These are phyloP conservation scores for Molossus alvarezi DNA, from an alignment of 2,797 vertebrate genomes.

Conservation along the genomic window DNA sequence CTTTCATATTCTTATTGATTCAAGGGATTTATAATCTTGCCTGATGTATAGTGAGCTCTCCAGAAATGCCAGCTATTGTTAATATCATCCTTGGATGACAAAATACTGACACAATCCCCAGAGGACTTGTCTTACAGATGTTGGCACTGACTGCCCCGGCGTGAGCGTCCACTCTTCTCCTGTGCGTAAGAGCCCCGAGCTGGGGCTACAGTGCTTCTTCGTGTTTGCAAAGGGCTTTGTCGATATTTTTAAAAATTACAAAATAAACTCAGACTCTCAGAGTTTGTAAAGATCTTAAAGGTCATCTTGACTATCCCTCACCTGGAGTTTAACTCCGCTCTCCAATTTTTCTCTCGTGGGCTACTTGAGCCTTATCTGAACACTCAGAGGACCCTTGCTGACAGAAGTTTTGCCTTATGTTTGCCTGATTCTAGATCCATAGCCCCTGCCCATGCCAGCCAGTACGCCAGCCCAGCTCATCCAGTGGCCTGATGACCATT, in stretches of 20 bases:
- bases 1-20: not conserved
- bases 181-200: constrained; percentile 41
- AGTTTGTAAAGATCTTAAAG: constrained; percentile 52
- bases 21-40: not conserved
- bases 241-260: constrained; percentile 58
- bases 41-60: not conserved
- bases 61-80: constrained; percentile 46
- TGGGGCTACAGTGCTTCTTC: not conserved
- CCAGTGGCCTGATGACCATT: not conserved
- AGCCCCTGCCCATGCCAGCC: not conserved
- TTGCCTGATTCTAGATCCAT: not conserved
- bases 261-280: not conserved
- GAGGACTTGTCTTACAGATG: not conserved
- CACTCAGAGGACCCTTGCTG: not conserved
- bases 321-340: not conserved
- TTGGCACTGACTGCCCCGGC: constrained; percentile 33
- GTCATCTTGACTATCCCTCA: not conserved
- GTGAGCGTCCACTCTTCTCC: not conserved
- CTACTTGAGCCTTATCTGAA: not conserved
- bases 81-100: not conserved
- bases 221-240: constrained; percentile 68
- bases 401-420: not conserved
- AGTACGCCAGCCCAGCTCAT: not conserved
- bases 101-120: not conserved
- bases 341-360: not conserved